These are phyloP conservation scores for Lanistes nyassanus DNA, from an alignment of 1,140 invertebrate species.

Conservation along the genomic window DNA sequence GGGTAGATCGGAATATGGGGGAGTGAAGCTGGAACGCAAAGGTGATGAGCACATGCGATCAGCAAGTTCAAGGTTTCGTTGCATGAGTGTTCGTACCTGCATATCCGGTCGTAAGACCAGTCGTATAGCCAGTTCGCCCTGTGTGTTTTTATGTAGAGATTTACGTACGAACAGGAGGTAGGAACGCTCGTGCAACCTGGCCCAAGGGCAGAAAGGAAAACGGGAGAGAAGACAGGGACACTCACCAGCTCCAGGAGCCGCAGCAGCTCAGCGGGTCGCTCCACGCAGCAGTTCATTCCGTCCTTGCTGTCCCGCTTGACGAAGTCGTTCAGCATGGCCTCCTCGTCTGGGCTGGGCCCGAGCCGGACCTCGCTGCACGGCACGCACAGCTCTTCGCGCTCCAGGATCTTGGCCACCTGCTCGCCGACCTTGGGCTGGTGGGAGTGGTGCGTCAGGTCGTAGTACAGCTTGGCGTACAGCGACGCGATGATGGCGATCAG, in stretches of 20 bases:
- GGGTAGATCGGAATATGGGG: no score
- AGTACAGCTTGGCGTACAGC: conserved; percentile 48
- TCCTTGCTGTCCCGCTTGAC: conserved; percentile 33
- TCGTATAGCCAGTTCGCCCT: no score
- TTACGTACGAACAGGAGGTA: no score
- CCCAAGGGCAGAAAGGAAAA: not conserved
- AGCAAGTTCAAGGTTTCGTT: no score
- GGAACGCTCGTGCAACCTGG: no score
- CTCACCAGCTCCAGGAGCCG: conserved; percentile 52
- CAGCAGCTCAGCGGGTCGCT: conserved; percentile 46
- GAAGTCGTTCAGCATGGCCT: conserved; percentile 45
- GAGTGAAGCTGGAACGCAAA: no score
- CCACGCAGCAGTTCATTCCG: conserved; percentile 49
- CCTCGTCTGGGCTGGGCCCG: conserved; percentile 51
- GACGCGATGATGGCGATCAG: conserved; percentile 45
- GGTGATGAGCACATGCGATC: no score
- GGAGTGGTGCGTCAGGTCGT: conserved; percentile 47
- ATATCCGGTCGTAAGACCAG: no score
- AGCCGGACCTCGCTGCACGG: conserved; percentile 46
- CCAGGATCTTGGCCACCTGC: conserved; percentile 47
- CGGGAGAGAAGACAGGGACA: conserved; percentile 2
- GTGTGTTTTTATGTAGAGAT: no score
- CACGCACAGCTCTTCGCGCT: conserved; percentile 50
- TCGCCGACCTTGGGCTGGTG: conserved; percentile 56
- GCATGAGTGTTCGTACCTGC: no score